Conservation (phyloP, 2,113 vertebrate genomes). For the Colinus virginianus region DNA sequence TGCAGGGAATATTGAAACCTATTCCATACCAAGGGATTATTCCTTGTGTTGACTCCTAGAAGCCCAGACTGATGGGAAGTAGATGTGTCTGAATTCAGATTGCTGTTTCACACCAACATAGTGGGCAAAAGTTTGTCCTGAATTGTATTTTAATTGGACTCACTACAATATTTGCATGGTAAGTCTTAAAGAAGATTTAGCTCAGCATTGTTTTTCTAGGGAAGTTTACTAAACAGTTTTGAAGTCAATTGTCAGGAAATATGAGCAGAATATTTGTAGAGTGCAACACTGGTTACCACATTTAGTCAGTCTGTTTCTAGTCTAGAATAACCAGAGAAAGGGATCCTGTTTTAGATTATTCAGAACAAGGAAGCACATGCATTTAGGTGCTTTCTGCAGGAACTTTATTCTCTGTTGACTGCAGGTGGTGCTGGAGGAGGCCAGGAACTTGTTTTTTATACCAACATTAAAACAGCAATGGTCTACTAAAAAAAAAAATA, state of each 20-base stretch:
- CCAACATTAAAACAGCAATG: fast-evolving
- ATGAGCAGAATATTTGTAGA: not conserved
- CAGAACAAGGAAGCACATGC: not conserved
- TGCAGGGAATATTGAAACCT: not conserved
- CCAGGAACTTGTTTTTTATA: not conserved
- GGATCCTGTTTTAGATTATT: not conserved
- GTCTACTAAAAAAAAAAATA: not conserved
- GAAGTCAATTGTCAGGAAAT: not conserved
- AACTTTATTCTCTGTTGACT: not conserved
- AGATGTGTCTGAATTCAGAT: not conserved
- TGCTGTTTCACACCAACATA: not conserved
- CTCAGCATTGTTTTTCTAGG: not conserved
- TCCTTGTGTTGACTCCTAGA: not conserved
- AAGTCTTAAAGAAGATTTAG: not conserved
- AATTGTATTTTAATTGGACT: not conserved
- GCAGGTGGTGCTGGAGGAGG: not conserved
- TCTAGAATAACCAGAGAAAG: not conserved
- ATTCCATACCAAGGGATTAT: not conserved
- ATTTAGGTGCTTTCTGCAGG: not conserved
- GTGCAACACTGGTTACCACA: not conserved
- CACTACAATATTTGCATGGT: not conserved
- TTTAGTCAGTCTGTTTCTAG: not conserved
- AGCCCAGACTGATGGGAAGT: not conserved
- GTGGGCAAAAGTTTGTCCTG: not conserved
- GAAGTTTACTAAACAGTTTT: not conserved